Evolutionary conservation across 2,113 vertebrate species (phyloP).

Genomic region (Myanophis thanlyinensis): DNA sequence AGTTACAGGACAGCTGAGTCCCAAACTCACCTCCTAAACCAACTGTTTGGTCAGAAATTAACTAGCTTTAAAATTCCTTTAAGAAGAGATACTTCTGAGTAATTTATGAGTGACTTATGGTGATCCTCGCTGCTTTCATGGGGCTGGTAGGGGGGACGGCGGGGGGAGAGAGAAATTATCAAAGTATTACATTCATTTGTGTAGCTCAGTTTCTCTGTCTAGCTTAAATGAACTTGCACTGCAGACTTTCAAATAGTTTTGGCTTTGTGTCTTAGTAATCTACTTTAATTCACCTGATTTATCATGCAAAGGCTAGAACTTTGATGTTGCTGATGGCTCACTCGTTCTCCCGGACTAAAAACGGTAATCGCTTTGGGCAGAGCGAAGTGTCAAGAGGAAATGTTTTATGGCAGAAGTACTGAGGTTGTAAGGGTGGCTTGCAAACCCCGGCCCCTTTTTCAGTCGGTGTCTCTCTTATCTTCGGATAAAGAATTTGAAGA

Average conservation of each 20-base stretch:
- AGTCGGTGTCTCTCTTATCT: slow-evolving; percentile 78
- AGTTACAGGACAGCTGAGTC: slow-evolving; percentile 89
- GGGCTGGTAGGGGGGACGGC: slow-evolving; percentile 55
- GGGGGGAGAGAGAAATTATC: slow-evolving; percentile 51
- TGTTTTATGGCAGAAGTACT: slow-evolving; percentile 72
- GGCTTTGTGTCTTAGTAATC: slow-evolving; percentile 79
- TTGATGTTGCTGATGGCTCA: slow-evolving; percentile 77
- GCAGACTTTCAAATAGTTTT: slow-evolving; percentile 80
- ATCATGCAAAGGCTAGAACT: slow-evolving; percentile 79
- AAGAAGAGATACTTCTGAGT: slow-evolving; percentile 89
- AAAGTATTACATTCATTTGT: slow-evolving; percentile 70
- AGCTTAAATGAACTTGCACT: slow-evolving; percentile 87
- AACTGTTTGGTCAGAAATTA: slow-evolving; percentile 96
- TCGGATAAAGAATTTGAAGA: slow-evolving; percentile 85
- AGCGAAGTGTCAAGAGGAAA: slow-evolving; percentile 70
- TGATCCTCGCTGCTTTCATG: slow-evolving; percentile 69
- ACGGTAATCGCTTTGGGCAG: slow-evolving; percentile 73
- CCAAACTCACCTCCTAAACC: slow-evolving; percentile 93
- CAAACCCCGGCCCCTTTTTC: slow-evolving; percentile 72
- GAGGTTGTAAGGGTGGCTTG: slow-evolving; percentile 63
- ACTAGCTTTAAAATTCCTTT: slow-evolving; percentile 99
- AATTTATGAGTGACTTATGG: slow-evolving; percentile 74
- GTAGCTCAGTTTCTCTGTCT: slow-evolving; percentile 72
- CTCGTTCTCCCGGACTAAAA: slow-evolving; percentile 78
- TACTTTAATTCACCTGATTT: slow-evolving; percentile 79